A percentile compares a stretch with the other conserved stretches of the same genome.
phyloP scores from a whole-genome alignment of 23 tunicate genomes.

The Halocynthia aurantium region DNA sequence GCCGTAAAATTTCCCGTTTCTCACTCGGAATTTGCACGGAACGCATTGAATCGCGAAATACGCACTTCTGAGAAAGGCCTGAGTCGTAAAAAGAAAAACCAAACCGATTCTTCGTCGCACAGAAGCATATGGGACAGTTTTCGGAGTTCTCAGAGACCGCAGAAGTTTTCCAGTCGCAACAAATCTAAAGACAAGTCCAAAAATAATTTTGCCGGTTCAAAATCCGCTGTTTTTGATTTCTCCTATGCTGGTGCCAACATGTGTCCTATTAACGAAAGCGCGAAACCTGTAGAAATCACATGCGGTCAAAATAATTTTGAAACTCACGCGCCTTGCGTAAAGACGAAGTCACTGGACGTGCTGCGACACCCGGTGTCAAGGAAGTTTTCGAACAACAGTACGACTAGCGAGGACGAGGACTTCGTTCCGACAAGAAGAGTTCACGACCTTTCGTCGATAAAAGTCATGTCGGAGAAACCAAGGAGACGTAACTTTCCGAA shows the following conservation, averaged over 20 bases:
- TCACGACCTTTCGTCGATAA: not conserved
- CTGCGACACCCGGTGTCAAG: not conserved
- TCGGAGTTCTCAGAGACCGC: slow-evolving; percentile 4
- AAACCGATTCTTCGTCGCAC: slow-evolving; percentile 1
- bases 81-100: not conserved
- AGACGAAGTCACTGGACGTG: not conserved
- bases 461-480: not conserved
- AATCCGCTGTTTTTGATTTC: not conserved
- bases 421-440: not conserved
- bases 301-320: slow-evolving; percentile 2
- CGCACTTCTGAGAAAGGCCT: not conserved
- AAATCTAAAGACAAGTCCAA: not conserved
- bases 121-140: slow-evolving; percentile 13
- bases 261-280: not conserved
- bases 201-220: not conserved
- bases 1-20: slow-evolving; percentile 1
- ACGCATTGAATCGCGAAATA: slow-evolving; percentile 6
- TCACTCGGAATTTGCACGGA: slow-evolving; percentile 4
- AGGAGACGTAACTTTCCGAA: not conserved
- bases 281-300: not conserved
- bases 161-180: not conserved
- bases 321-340: not conserved
- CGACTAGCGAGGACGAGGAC: slow-evolving; percentile 9
- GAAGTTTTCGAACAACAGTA: not conserved
- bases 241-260: not conserved